Evolutionary conservation across 2,113 vertebrate species (phyloP), one percentile per base, ranked within the genome.

Genomic region (Nicator chloris): DNA sequence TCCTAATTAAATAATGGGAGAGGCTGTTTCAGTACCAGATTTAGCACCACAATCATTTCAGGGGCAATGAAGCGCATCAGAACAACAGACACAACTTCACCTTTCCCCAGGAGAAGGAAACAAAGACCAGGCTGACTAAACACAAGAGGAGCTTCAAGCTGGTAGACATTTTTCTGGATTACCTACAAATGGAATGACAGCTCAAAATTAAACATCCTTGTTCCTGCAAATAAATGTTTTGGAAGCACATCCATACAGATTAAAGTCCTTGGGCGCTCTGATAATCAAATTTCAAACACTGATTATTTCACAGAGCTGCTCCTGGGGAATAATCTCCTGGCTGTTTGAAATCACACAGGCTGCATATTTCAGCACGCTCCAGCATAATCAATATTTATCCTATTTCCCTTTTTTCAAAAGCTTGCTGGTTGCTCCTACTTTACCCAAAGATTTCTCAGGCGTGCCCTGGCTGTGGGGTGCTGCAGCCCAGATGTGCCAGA

Each of bases 1-100:
- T 68, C 71, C 57, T 88, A 90, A 96, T 94, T 92, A 88, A 90
- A 90, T 88, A 86, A 91, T 83, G 73, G 82, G 75, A 92, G 82
- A 68, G 91, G 76, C 82, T 83, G 82, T 27, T 75, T 78, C 35
- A 88, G 31, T 16, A 2, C 50, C 56, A 9, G 4, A 37, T 75
- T 89, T 81, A 90, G 82, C 71, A 80, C 40, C 5, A 7, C 0
- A 64, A 68, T n/a, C 51, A 13, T 60, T 77, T 33, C 87, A 66
- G 82, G 2, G 39, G 59, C 87, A 79, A 5, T 19, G 54, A 59
- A 82, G 92, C 61, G 4, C 61, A 51, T 16, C 23, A 0, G 80
- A 82, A 35, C 63, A 51, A 37, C 45, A 50, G 3, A 57, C 28
- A 12, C n/a, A 26, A 21, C 42, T 86, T 66, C 10, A 78, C 80